Evolutionary conservation across 2,888 invertebrate species (phyloP).

Genomic region (Blera fallax): DNA sequence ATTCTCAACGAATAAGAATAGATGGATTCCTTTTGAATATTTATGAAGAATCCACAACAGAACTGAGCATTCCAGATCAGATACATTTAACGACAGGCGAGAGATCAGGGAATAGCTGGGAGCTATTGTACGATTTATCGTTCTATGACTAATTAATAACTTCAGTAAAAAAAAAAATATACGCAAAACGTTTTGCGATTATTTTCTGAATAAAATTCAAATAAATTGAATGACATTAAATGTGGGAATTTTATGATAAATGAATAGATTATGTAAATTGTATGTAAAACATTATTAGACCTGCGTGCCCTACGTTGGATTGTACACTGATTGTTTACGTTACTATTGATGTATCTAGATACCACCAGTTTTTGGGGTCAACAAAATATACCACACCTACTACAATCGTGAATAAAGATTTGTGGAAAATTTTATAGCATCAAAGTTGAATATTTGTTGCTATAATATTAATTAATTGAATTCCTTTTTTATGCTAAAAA

Average conservation of each 20-base stretch:
- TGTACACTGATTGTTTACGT: neutral
- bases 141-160: slow-evolving; percentile 9
- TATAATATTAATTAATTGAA: neutral
- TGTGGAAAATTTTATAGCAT: neutral
- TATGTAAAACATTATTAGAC: neutral
- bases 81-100: neutral
- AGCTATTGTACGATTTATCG: slow-evolving; percentile 3
- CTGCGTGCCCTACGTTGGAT: neutral
- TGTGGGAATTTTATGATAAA: slow-evolving; percentile 13
- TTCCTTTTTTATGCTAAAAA: neutral
- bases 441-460: neutral
- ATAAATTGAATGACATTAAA: neutral
- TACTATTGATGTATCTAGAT: neutral
- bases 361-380: neutral
- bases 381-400: neutral
- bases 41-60: neutral
- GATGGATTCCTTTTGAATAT: slow-evolving; percentile 20
- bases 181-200: neutral
- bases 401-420: neutral
- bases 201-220: neutral
- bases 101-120: neutral
- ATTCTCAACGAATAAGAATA: neutral
- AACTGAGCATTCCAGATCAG: neutral
- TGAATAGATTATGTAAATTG: neutral
- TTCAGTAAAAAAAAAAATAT: neutral